Evolutionary conservation across 2,888 invertebrate genomes (phyloP).

Genomic region (Tetragonula carbonaria): DNA sequence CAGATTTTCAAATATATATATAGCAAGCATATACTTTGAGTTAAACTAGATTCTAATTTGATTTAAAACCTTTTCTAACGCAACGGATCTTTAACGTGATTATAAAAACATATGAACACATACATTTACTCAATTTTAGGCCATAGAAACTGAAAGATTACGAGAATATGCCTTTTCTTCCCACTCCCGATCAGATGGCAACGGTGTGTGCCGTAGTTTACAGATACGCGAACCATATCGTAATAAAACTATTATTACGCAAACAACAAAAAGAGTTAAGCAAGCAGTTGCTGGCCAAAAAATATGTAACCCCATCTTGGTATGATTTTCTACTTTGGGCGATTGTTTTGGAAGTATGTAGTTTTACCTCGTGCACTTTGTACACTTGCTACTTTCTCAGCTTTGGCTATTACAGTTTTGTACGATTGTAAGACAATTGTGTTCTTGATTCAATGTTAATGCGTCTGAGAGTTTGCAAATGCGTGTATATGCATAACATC

Average conservation of each 20-base stretch:
- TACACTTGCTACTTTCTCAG: conserved; percentile 14
- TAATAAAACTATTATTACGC: conserved; percentile 90
- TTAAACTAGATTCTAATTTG: conserved; percentile 18
- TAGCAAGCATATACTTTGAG: neutral
- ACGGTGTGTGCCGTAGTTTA: conserved; percentile 88
- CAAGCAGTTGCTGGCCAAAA: conserved; percentile 92
- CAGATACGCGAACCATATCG: conserved; percentile 91
- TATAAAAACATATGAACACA: conserved; percentile 30
- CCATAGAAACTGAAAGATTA: conserved; percentile 80
- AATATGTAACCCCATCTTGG: conserved; percentile 88
- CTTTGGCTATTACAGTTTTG: conserved; percentile 39
- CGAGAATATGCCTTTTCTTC: conserved; percentile 87
- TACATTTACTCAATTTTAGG: conserved; percentile 63
- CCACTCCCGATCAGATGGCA: conserved; percentile 88
- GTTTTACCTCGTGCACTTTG: conserved; percentile 6
- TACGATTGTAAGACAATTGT: conserved; percentile 7
- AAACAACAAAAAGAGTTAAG: conserved; percentile 89
- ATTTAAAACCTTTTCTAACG: conserved; percentile 1
- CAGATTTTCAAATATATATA: neutral
- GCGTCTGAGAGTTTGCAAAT: conserved; percentile 57
- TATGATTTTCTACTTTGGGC: neutral
- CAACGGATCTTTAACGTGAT: conserved; percentile 6
- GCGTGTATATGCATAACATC: neutral
- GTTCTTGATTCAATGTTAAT: conserved; percentile 25
- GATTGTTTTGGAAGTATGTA: neutral